A percentile compares a stretch with the other conserved stretches of the same genome.
Evolutionary conservation across 2,113 vertebrate species (phyloP).

Genomic region (Australoheros scitulus): DNA sequence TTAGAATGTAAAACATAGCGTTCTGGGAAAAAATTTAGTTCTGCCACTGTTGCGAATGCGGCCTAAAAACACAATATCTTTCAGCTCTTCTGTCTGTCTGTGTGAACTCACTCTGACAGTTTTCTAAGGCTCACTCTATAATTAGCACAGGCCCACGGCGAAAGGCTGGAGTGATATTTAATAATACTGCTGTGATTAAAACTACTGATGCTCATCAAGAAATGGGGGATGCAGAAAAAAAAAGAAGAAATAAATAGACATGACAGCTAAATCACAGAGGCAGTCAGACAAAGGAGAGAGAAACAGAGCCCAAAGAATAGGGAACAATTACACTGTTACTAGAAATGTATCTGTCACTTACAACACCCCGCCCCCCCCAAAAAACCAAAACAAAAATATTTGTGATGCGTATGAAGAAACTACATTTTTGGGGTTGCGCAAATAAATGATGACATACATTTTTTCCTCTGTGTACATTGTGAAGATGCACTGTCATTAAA

Average conservation of each 20-base stretch:
- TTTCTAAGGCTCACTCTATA: slow-evolving; percentile 61
- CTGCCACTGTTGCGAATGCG: neutral
- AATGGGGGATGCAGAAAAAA: neutral
- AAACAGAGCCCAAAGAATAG: neutral
- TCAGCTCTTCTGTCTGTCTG: slow-evolving; percentile 17
- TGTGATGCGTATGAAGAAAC: neutral
- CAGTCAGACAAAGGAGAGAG: neutral
- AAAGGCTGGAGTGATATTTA: slow-evolving; percentile 63
- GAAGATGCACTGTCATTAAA: neutral
- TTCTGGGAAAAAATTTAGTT: neutral
- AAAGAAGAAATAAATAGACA: neutral
- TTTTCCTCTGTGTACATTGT: neutral
- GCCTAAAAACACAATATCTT: slow-evolving; percentile 24
- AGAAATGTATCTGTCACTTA: neutral
- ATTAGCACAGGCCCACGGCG: slow-evolving; percentile 62
- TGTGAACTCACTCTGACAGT: slow-evolving; percentile 53
- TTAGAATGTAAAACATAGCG: neutral
- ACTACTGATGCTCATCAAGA: slow-evolving; percentile 28
- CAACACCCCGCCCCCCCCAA: neutral
- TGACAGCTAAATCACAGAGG: slow-evolving; percentile 7
- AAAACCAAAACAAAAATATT: neutral
- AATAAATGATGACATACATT: neutral
- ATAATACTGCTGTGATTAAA: slow-evolving; percentile 74
- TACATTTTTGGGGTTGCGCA: neutral
- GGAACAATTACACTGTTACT: neutral